Evolutionary conservation across 2,888 invertebrate genomes (phyloP), one percentile per base, ranked within the genome.

Genomic region (Mesorhabditis belari): DNA sequence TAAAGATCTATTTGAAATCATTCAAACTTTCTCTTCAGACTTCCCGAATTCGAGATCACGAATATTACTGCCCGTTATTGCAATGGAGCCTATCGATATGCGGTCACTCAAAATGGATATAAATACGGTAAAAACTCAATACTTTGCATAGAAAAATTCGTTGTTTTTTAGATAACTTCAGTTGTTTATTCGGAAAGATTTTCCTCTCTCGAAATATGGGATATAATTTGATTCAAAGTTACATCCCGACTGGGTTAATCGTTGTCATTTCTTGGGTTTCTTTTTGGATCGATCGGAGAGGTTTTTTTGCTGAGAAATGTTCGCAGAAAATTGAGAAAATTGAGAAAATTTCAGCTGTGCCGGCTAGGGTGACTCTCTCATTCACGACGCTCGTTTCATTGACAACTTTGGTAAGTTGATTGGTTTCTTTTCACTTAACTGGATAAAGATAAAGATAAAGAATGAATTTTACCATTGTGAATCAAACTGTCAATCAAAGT

Each of bases 231-330:
- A 74, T 74, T 6, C 74, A 74, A 51, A 61, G 61, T 12, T 62
- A 57, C 49, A 55, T 61, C 19, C 57, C 57, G 23, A 61, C 60
- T 3, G 62, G 64, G 4, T 58, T 73, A n/a, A 73, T 73, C 35
- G 74, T 74, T 19, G 67, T 73, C 62, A 74, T 73, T 21, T 67
- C 67, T 5, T 73, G 74, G 73, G 73, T 73, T n/a, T 69, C 69
- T 2, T 73, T 73, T 57, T 73, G 69, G 74, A 73, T 73, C 56
- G 70, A 70, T 54, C 51, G 70, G 26, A 21, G 51, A 55, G 56
- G 56, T 61, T 26, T 2, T 28, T 2, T 21, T 28, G 17, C 6
- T 9, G n/a, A n/a, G n/a, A n/a, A n/a, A n/a, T n/a, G n/a, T n/a
- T n/a, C n/a, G n/a, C n/a, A n/a, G n/a, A n/a, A n/a, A n/a, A n/a